Percentiles rank a stretch among this genome's conserved stretches.
Conservation (phyloP, 2,888 invertebrate genomes). For the Xestoiulus laeticollis region DNA sequence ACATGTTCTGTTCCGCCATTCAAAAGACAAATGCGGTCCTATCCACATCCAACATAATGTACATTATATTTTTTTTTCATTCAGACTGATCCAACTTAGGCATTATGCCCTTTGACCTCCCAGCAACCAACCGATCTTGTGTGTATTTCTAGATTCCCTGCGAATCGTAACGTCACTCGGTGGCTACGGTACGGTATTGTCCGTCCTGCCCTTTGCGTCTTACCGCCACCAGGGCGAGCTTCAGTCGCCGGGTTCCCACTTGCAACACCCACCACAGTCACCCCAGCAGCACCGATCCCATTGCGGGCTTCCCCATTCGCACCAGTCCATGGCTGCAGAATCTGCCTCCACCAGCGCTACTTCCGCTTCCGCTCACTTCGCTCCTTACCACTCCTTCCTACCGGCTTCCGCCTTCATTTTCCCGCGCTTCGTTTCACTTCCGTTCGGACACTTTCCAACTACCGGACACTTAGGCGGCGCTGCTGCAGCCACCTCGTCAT, state of each 20-base stretch:
- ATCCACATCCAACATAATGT: too few relatives aligned
- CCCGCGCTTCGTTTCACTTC: conserved; percentile 20
- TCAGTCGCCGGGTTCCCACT: not conserved
- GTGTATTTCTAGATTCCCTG: not conserved
- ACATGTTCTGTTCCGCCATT: too few relatives aligned
- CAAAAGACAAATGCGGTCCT: too few relatives aligned
- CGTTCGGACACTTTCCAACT: not conserved
- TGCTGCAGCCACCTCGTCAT: not conserved
- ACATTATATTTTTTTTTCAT: too few relatives aligned
- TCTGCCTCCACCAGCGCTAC: not conserved
- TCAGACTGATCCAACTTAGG: too few relatives aligned
- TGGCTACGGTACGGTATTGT: not conserved
- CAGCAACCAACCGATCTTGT: too few relatives aligned
- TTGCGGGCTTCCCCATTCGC: not conserved
- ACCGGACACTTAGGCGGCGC: not conserved
- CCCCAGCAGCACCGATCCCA: not conserved
- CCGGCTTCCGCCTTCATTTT: conserved; percentile 31
- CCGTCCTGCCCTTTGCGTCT: not conserved
- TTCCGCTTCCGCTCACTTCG: not conserved
- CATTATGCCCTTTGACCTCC: too few relatives aligned
- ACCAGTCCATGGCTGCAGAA: not conserved
- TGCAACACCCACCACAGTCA: too few relatives aligned
- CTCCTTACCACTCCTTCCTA: not conserved
- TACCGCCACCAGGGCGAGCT: not conserved
- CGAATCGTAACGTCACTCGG: not conserved